These are phyloP conservation scores for Sebastes wilsoni DNA, from an alignment of 2,797 vertebrate species.

Conservation along the genomic window DNA sequence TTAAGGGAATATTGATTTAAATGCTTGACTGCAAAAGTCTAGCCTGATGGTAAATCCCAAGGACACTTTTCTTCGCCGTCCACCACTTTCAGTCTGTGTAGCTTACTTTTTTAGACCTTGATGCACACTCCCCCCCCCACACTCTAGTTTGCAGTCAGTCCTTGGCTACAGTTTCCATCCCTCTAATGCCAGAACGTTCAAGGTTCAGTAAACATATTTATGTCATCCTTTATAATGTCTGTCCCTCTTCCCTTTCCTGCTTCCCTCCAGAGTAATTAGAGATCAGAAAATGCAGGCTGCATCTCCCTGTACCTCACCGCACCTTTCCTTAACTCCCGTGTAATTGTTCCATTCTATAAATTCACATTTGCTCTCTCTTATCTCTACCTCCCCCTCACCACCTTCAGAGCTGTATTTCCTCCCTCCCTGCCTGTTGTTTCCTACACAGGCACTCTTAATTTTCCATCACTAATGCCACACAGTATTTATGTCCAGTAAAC, in stretches of 20 bases:
- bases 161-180: slow-evolving; percentile 31
- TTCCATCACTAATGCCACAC: slow-evolving; percentile 29
- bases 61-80: not conserved
- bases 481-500: slow-evolving; percentile 48
- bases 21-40: not conserved
- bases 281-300: slow-evolving; percentile 20
- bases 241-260: slow-evolving; percentile 17
- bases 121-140: not conserved
- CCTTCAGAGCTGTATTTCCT: slow-evolving; percentile 6
- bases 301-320: not conserved
- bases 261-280: slow-evolving; percentile 10
- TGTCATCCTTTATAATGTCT: slow-evolving; percentile 32
- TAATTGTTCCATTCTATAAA: slow-evolving; percentile 2
- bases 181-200: slow-evolving; percentile 33
- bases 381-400: slow-evolving; percentile 7
- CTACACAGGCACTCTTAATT: not conserved
- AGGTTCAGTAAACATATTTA: slow-evolving; percentile 61
- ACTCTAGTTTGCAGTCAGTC: slow-evolving; percentile 8
- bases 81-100: slow-evolving; percentile 3
- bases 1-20: slow-evolving; percentile 16
- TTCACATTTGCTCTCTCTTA: slow-evolving; percentile 20
- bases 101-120: slow-evolving; percentile 18
- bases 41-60: not conserved
- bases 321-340: not conserved
- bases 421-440: slow-evolving; percentile 5